Conservation (phyloP, 2,797 vertebrate species). For the Kryptolebias ocellatus region DNA sequence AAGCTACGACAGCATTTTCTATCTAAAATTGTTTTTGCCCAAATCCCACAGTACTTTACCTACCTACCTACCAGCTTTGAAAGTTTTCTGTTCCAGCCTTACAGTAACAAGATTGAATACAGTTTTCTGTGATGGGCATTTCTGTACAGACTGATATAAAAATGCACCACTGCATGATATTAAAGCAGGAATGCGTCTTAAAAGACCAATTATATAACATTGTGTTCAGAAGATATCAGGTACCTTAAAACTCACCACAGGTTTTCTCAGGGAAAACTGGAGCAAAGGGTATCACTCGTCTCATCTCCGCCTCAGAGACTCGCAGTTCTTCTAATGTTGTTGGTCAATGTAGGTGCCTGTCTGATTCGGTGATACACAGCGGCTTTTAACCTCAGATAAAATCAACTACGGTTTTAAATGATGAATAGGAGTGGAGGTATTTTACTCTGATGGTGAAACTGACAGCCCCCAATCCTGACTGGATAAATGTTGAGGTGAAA, state of each 20-base stretch:
- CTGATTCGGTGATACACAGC: conserved; percentile 34
- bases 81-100: neutral
- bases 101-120: neutral
- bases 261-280: conserved; percentile 32
- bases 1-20: too few species aligned
- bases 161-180: neutral
- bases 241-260: neutral
- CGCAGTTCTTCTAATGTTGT: conserved; percentile 42
- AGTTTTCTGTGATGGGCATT: conserved; percentile 2
- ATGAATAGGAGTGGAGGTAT: conserved; percentile 41
- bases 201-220: conserved; percentile 15
- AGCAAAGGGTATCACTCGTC: conserved; percentile 24
- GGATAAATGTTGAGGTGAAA: conserved; percentile 3
- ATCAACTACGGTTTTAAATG: conserved; percentile 61
- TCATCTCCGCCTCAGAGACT: conserved; percentile 57
- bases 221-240: conserved; percentile 17
- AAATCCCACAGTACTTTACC: too few species aligned
- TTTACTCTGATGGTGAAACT: conserved; percentile 34
- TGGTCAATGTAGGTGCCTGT: conserved; percentile 40
- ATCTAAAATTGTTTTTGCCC: too few species aligned
- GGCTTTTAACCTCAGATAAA: conserved; percentile 33
- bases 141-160: neutral
- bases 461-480: conserved; percentile 19
- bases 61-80: conserved; percentile 4
- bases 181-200: neutral